Evolutionary conservation across 2,797 vertebrate species (phyloP).

Genomic region (Dipus sagitta): DNA sequence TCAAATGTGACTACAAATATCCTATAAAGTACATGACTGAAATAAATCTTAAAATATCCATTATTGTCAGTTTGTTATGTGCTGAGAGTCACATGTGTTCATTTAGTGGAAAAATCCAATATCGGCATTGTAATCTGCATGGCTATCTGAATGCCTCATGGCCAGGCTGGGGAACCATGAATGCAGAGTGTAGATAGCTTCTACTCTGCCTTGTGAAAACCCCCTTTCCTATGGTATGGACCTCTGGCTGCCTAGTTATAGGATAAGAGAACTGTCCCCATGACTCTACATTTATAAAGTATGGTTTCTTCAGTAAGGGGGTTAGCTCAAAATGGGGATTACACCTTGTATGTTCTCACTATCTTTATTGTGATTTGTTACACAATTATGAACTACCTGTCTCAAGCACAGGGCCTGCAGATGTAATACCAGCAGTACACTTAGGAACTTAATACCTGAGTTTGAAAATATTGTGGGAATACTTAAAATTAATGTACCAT

Average conservation of each 20-base stretch:
- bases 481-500: too few relatives aligned
- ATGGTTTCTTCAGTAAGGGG: not conserved
- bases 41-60: conserved; percentile 20
- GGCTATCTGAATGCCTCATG: not conserved
- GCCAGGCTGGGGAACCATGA: not conserved
- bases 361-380: not conserved
- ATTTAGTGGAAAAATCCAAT: not conserved
- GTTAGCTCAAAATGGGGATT: not conserved
- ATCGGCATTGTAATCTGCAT: not conserved
- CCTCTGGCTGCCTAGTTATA: rapidly evolving
- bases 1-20: conserved; percentile 5
- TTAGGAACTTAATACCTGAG: not conserved
- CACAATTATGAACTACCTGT: not conserved
- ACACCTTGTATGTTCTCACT: not conserved
- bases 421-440: not conserved
- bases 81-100: not conserved
- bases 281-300: not conserved
- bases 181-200: rapidly evolving
- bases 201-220: not conserved
- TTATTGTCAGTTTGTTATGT: not conserved
- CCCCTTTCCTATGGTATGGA: not conserved
- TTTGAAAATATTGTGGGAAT: not conserved
- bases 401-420: not conserved
- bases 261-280: not conserved
- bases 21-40: conserved; percentile 17